Evolutionary conservation across 2,888 invertebrate genomes (phyloP), one percentile per base, ranked within the genome.

Genomic region (Cataglyphis albicans): DNA sequence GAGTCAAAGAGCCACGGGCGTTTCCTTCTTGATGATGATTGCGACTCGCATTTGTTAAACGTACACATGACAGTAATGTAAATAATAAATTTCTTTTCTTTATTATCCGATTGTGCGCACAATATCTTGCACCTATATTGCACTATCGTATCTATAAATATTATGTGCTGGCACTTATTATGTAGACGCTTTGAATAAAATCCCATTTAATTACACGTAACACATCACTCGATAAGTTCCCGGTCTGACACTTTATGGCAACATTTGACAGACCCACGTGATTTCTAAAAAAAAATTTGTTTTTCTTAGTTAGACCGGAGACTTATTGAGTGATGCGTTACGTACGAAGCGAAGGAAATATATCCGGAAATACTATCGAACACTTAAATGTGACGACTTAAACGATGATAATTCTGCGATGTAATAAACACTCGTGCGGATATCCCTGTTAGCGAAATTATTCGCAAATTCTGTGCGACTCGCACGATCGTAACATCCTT

Each of bases 381-480:
- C 44, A 35, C 64, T 64, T 44, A 63, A 63, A 74, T 18, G 29
- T 9, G 21, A 15, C n/a, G n/a, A n/a, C n/a, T n/a, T n/a, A n/a
- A n/a, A n/a, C n/a, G n/a, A 41, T 41, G n/a, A 29, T 74, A 44
- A 18, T 74, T 61, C n/a, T n/a, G 61, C 10, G 63, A 52, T 25
- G 52, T 52, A 29, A 64, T 64, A 15, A 63, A 48, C 61, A 35
- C 25, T 64, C 25, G 64, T 32, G 21, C 57, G 68, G 57, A 67
- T 70, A 44, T 78, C 2, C 35, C 35, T 72, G n/a, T 70, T 70
- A 57, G n/a, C 73, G 15, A 57, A 67, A 72, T 57, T 59, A 32
- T 59, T 57, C 38, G n/a, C 15, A 18, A 41, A 41, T 78, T 67
- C 38, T 57, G 68, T 21, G 29, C 72, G 59, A 78, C 44, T 78